Percentiles rank a stretch among this genome's conserved stretches.
phyloP scores from a whole-genome alignment of 2,888 invertebrate genomes.

The Aspidapion aeneum region DNA sequence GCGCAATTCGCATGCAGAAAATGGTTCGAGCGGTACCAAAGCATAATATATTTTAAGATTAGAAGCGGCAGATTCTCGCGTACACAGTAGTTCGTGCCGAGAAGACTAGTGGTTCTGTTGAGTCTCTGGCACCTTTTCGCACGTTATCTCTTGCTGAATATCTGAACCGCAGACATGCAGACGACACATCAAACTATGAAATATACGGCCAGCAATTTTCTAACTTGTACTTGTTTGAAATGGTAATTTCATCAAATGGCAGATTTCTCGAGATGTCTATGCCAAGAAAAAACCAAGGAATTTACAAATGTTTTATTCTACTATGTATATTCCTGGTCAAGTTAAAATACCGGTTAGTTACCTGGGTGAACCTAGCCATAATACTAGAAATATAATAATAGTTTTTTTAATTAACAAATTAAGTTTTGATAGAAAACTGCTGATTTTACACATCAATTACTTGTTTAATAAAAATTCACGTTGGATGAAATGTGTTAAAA shows the following conservation, averaged over 20 bases:
- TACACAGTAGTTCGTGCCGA: neutral
- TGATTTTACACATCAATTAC: too few species aligned
- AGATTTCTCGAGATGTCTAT: neutral
- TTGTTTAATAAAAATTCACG: too few species aligned
- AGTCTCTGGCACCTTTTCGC: neutral
- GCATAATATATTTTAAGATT: neutral
- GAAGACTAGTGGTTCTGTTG: neutral
- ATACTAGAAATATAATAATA: too few species aligned
- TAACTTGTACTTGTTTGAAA: neutral
- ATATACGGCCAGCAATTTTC: neutral
- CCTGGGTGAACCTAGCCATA: too few species aligned
- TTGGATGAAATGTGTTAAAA: too few species aligned
- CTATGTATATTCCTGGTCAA: too few species aligned
- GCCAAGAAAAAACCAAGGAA: too few species aligned
- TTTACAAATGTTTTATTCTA: too few species aligned
- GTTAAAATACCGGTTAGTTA: too few species aligned
- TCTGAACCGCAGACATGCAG: neutral
- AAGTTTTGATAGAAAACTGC: too few species aligned
- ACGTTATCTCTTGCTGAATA: neutral
- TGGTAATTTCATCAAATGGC: neutral
- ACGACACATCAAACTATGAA: neutral
- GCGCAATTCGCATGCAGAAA: neutral
- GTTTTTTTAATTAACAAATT: too few species aligned
- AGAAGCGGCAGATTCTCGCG: neutral
- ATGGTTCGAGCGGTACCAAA: too few species aligned